These are phyloP conservation scores for Drosophila leonis DNA, from an alignment of 2,888 invertebrate genomes.

Conservation along the genomic window DNA sequence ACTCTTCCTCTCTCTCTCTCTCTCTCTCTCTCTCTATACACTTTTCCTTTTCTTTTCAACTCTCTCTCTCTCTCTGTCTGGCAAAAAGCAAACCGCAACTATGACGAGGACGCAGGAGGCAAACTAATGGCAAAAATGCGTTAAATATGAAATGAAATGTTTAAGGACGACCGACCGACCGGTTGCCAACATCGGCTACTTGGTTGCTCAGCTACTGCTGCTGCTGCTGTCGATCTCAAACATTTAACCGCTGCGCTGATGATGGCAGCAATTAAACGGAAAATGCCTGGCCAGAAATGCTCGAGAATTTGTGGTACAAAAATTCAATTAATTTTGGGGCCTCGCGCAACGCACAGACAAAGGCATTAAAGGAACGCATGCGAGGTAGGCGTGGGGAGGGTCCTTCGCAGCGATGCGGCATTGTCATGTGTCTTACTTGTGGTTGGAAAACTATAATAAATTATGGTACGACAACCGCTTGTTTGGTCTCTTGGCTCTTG, in stretches of 20 bases:
- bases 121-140: constrained; percentile 65
- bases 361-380: constrained; percentile 14
- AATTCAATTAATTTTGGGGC: constrained; percentile 76
- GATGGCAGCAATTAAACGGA: constrained; percentile 76
- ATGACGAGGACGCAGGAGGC: constrained; percentile 38
- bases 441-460: constrained; percentile 79
- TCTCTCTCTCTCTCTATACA: neutral
- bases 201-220: constrained; percentile 6
- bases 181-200: constrained; percentile 3
- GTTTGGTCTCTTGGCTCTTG: constrained; percentile 47
- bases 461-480: constrained; percentile 69
- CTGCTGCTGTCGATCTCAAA: constrained; percentile 48
- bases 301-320: constrained; percentile 79
- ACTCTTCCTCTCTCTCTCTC: neutral
- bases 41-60: neutral
- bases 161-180: constrained; percentile 9
- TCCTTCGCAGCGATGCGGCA: constrained; percentile 29
- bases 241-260: constrained; percentile 76
- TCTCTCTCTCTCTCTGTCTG: neutral
- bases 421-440: constrained; percentile 65
- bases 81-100: constrained; percentile 60
- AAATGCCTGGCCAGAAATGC: constrained; percentile 72
- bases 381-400: neutral
- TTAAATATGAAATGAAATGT: constrained; percentile 68
- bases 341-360: constrained; percentile 42